Conservation (phyloP, 1,140 invertebrate genomes). For the Nylanderia fulva region DNA sequence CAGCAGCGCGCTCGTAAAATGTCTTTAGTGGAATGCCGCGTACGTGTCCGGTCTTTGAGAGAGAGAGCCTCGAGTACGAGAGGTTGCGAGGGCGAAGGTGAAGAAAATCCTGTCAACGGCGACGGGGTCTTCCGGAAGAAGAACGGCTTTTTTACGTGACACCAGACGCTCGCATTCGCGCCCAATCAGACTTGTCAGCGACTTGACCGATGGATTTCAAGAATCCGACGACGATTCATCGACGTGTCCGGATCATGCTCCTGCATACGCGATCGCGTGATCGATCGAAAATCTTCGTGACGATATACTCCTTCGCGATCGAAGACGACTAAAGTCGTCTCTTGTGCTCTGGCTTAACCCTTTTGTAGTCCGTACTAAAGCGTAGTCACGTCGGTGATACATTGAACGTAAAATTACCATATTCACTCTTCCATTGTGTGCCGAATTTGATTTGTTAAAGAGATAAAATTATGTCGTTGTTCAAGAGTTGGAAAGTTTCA, state of each 20-base stretch:
- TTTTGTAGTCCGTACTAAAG: constrained; percentile 31
- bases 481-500: neutral
- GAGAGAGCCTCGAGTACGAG: constrained; percentile 7
- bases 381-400: constrained; percentile 32
- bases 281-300: constrained; percentile 83
- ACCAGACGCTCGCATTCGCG: constrained; percentile 61
- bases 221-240: constrained; percentile 10
- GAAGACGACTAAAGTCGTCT: neutral
- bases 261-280: constrained; percentile 69
- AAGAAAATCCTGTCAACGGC: constrained; percentile 68
- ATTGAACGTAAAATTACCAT: constrained; percentile 28
- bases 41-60: constrained; percentile 47
- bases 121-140: constrained; percentile 67
- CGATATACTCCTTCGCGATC: constrained; percentile 25
- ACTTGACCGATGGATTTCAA: constrained; percentile 81
- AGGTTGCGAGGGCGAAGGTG: constrained; percentile 15
- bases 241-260: constrained; percentile 72
- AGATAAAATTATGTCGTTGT: neutral
- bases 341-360: neutral
- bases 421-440: constrained; percentile 12
- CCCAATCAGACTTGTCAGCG: constrained; percentile 72
- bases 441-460: neutral
- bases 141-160: constrained; percentile 79
- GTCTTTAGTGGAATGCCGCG: neutral
- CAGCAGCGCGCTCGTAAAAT: constrained; percentile 3